Conservation (phyloP, 2,797 vertebrate genomes). For the Rhincodon typus region DNA sequence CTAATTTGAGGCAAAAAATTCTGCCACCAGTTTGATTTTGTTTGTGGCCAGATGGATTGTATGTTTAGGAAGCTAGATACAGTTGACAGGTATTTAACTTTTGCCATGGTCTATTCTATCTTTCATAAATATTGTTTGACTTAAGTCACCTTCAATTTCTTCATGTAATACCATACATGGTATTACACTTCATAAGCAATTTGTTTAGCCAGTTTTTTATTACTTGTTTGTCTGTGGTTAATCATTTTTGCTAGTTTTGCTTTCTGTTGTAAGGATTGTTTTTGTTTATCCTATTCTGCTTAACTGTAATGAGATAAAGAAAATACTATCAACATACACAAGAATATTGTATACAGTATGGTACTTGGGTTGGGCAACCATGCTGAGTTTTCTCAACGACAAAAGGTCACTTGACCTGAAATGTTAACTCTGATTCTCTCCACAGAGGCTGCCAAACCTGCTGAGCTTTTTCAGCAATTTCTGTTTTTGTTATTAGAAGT, state of each 20-base stretch:
- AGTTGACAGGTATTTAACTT: not conserved
- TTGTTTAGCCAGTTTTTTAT: not conserved
- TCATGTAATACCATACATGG: too few species aligned
- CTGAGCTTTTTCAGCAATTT: too few species aligned
- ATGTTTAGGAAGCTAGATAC: not conserved
- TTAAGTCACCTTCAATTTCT: too few species aligned
- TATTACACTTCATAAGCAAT: too few species aligned
- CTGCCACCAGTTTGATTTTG: not conserved
- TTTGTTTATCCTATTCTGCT: not conserved
- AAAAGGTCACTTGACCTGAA: too few species aligned
- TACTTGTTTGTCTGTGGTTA: not conserved
- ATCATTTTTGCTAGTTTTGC: not conserved
- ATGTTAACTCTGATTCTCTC: too few species aligned
- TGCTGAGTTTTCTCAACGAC: too few species aligned
- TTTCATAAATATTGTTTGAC: not conserved
- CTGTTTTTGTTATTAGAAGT: too few species aligned
- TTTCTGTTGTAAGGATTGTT: not conserved
- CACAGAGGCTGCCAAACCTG: too few species aligned
- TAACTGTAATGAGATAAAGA: not conserved
- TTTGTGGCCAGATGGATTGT: not conserved
- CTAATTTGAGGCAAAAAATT: not conserved
- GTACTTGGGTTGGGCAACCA: not conserved
- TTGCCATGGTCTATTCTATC: not conserved
- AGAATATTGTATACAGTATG: not conserved
- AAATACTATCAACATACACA: not conserved